Base-by-base conservation (phyloP, 2,797 vertebrate species). In the Spinus pinus region DNA sequence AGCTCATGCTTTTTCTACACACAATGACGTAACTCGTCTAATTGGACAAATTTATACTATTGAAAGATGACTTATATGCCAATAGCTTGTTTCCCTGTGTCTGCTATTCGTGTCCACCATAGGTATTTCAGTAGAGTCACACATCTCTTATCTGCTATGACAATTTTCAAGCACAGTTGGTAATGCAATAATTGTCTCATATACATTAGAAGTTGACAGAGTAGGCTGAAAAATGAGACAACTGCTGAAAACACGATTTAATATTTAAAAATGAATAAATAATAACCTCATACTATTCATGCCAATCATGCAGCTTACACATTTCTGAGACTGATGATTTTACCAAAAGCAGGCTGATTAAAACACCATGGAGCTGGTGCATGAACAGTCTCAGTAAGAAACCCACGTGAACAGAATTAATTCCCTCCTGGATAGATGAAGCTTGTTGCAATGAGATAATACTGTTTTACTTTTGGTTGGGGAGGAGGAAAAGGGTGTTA, bases 221-320 rank as follows among this genome's bases (percentile, higher is more conserved):
- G 44, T 13, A 81, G 70, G 64, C 16, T 70, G 79, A 91, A 94
- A 94, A 86, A 86, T 56, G 71, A 89, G 51, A 87, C 56, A 94
- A 82, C 25, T 17, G 31, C 60, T 87, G 87, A 91, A 86, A 66
- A 2, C 42, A 66, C 37, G 22, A 73, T 62, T 86, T 81, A 81
- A 66, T 77, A 72, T 65, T 93, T 62, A 20, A 87, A 91, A 95
- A 81, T 42, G 2, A 87, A 44, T 69, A 93, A 91, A 82, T 82
- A 94, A 71, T 62, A 94, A 90, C 41, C 23, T 89, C 71, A 87
- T 41, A 39, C 30, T 72, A 91, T 80, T 74, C 37, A 24, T 46
- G 86, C 53, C 80, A 81, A 7, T 74, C 42, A 51, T 88, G 72
- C 0, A 8, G 57, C 31, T 86, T 81, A 71, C 3, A 24, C 66